These are phyloP conservation scores for Scaptomyza pallida DNA, from an alignment of 1,140 invertebrate genomes.

Conservation along the genomic window DNA sequence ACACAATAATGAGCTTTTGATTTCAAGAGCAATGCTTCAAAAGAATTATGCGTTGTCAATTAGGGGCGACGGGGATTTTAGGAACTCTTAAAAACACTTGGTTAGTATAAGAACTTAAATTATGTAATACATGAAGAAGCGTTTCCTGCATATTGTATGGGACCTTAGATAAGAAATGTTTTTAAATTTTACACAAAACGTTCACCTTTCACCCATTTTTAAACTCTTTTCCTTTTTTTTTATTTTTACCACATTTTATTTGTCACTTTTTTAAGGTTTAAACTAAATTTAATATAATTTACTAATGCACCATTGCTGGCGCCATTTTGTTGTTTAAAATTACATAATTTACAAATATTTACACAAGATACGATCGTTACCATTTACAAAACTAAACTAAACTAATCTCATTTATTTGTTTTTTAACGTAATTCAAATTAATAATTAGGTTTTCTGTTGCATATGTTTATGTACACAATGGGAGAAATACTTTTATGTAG, in stretches of 20 bases:
- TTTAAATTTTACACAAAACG: background rate
- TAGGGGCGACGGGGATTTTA: background rate
- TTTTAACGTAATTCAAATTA: conserved; percentile 62
- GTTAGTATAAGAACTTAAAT: no score
- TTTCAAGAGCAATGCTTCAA: background rate
- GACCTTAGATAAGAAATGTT: no score
- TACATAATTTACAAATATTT: conserved; percentile 73
- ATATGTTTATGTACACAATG: conserved; percentile 59
- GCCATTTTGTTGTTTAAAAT: conserved; percentile 41
- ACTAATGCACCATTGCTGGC: conserved; percentile 42
- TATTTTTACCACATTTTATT: conserved; percentile 40
- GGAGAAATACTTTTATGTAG: conserved; percentile 42
- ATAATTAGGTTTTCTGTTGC: conserved; percentile 41
- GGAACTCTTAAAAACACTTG: background rate
- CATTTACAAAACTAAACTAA: conserved; percentile 35
- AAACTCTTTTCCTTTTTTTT: conserved; percentile 12
- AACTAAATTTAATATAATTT: conserved; percentile 66
- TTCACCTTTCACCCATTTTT: background rate
- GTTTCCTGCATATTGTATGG: no score
- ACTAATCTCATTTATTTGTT: conserved; percentile 62
- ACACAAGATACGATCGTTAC: conserved; percentile 48
- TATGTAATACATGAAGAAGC: no score
- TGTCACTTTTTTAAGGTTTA: conserved; percentile 38
- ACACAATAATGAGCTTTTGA: conserved; percentile 2
- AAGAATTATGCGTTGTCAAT: background rate